These are phyloP conservation scores for Melanchra persicariae DNA, from an alignment of 2,888 invertebrate species.

Conservation along the genomic window DNA sequence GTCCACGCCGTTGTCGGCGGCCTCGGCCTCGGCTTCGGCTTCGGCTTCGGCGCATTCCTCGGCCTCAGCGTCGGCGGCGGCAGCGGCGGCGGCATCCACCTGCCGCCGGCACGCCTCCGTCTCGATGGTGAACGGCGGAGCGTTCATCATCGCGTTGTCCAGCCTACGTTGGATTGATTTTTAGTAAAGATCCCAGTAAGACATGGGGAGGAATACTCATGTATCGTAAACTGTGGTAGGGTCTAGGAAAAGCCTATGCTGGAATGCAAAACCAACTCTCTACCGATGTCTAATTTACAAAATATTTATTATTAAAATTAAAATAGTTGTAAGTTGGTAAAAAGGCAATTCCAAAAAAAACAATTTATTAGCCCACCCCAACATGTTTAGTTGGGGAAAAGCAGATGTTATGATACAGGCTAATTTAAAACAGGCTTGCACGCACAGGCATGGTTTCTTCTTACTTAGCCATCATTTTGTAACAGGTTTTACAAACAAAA, in stretches of 20 bases:
- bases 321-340: too few species aligned
- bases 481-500: slow-evolving; percentile 12
- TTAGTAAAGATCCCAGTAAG: not conserved
- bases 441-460: not conserved
- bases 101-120: slow-evolving; percentile 82
- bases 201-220: too few species aligned
- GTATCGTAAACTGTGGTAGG: too few species aligned
- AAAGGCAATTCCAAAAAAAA: not conserved
- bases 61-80: slow-evolving; percentile 75
- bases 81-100: slow-evolving; percentile 76
- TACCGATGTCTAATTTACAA: too few species aligned
- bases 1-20: slow-evolving; percentile 82
- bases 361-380: not conserved
- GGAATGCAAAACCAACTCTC: too few species aligned
- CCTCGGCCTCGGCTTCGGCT: slow-evolving; percentile 68
- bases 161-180: slow-evolving; percentile 75
- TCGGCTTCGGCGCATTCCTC: slow-evolving; percentile 75
- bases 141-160: slow-evolving; percentile 89
- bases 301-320: too few species aligned
- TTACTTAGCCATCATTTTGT: not conserved
- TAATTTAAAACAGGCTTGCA: not conserved
- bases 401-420: not conserved
- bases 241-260: too few species aligned
- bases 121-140: slow-evolving; percentile 86
- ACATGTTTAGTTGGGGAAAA: not conserved